Base-by-base conservation (phyloP, 1,140 invertebrate genomes). In the Drosophila serrata region DNA sequence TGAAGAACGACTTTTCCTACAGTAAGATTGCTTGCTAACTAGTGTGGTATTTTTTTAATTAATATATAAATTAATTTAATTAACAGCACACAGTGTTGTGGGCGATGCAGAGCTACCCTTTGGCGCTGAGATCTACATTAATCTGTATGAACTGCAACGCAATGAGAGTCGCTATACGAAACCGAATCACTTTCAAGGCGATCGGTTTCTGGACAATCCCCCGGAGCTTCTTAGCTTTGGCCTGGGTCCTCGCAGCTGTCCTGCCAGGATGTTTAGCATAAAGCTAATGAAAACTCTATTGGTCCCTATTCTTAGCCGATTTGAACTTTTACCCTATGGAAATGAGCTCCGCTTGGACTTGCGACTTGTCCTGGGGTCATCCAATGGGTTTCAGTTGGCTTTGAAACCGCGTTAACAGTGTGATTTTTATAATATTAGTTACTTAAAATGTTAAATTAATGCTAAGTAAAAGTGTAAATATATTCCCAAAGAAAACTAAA, bases 381-480 rank as follows among this genome's bases (percentile, higher is more conserved):
- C 53, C 6, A 88, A 88, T 58, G 84, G 84, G 7, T 90, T 90
- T 55, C 84, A 90, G 19, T 31, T 88, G 58, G 80, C 85, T 11
- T 22, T 88, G 4, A 73, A 27, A 22, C 57, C 46, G 1, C 53
- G 76, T 29, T 53, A 49, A 22, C 22, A 15, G n/a, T 8, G 12
- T 27, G 15, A 29, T 19, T 7, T 51, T 12, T 15, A 22, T 24
- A n/a, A 1, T 22, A 22, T 22, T 15, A 35, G 17, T 6, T 1
- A 11, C 9, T 19, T 9, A 35, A 35, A 22, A 19, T 17, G 6
- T 33, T 51, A 8, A 8, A 13, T 17, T 8, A 19, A 8, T 13
- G 1, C 8, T 51, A 19, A 33, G 29, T 60, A 17, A 33, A 27
- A 17, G 0, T n/a, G 12, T 12, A 33, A 12, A 1, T 13, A 0